Base-by-base conservation (phyloP, 2,113 vertebrate species). In the Hydrochoerus hydrochaeris region DNA sequence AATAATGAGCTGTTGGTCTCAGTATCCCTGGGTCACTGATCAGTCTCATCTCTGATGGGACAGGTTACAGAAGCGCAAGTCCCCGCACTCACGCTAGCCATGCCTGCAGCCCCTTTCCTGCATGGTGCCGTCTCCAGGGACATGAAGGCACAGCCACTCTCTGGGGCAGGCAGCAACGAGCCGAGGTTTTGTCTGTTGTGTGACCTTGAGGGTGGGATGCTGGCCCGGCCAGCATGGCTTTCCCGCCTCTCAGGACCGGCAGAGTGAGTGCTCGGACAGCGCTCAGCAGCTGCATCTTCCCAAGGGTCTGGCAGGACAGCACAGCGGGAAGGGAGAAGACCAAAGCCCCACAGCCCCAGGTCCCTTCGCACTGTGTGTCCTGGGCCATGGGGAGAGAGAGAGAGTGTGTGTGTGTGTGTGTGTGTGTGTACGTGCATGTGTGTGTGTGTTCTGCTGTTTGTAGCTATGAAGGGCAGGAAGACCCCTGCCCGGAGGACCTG, bases 291-390 rank as follows among this genome's bases (percentile, higher is more conserved):
- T 5, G 5, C 0, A 2, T 3, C 32, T 60, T 63, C 52, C 5
- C 75, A 20, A 28, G 78, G 89, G 83, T 73, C 63, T 44, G 91
- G 52, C 16, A 1, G 32, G 49, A 38, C 20, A 30, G 52, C 67
- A 35, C 9, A 46, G 54, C 12, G 41, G 85, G 41, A 82, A 84
- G 35, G 60, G 38, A 80, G 60, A 38, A 20, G 49, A 69, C 46
- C 28, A 6, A 54, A 26, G 19, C 26, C 22, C 1, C 11, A 1
- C 0, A 0, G 16, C 6, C n/a, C 35, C 14, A n/a, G 91, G n/a
- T 58, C 28, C 35, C 75, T 88, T 78, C 30, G 52, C 7, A n/a
- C 1, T 28, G 22, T 73, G 52, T 85, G 83, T 7, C 24, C 7
- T n/a, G 65, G 65, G 65, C 67, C 8, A 0, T 3, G 3, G n/a